Base-by-base conservation (phyloP, 2,113 vertebrate genomes). In the Epinephelus fuscoguttatus region DNA sequence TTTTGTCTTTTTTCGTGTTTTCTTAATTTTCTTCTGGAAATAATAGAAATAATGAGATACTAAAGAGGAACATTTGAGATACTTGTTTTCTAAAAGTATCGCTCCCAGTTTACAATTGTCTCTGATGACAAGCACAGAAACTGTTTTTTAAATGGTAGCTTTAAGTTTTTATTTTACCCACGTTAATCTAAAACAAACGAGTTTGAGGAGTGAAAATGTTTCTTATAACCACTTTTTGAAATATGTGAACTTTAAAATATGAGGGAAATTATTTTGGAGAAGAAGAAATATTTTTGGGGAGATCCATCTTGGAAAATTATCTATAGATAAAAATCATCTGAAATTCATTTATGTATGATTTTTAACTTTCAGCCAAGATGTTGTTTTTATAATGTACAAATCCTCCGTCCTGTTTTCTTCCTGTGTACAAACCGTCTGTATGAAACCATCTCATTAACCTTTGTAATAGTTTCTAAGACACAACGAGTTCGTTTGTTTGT, bases 351-450 rank as follows among this genome's bases (percentile, higher is more conserved):
- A 21, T 79, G 75, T 87, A 81, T 3, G 63, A 71, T 75, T 85
- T 60, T 82, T 76, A 80, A 80, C 53, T 76, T 72, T 80, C 8
- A 89, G 52, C 57, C 18, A 4, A 70, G 23, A 50, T 73, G 27
- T 53, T 84, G 67, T 82, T 91, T 90, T 89, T 88, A 68, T 79
- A 80, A 80, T 85, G 75, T 84, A 78, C 27, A 92, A 82, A 88
- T 78, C 63, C 67, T 15, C 40, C 53, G 1, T 80, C 33, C 25
- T 61, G 0, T 80, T 82, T 84, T 50, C 14, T 50, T 71, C 42
- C 1, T 52, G 21, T 80, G 14, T 49, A 4, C 92, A 73, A 92
- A 91, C 74, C 89, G 87, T 84, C 21, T 75, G 23, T 73, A 8
- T 88, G 60, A 86, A 71, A 77, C 56, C 33, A 21, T 47, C 62